Base-by-base conservation (phyloP, 2,797 vertebrate genomes). In the Scyliorhinus canicula region DNA sequence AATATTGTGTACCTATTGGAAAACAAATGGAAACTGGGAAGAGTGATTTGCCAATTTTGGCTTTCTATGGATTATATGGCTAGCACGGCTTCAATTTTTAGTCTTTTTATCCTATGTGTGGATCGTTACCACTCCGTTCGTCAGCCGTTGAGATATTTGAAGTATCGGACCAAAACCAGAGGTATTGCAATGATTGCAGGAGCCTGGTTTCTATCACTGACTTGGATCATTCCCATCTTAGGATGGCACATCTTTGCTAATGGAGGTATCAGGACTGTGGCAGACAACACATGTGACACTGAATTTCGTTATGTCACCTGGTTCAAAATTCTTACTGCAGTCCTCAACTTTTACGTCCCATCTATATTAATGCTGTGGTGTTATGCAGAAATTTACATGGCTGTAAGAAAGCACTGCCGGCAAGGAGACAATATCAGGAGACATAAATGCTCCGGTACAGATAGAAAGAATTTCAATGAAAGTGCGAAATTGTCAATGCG, bases 11-110 rank as follows among this genome's bases (percentile, higher is more conserved):
- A 99, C 96, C 96, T 99, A 95, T 84, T 98, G 95, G 98, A 96
- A 95, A 95, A 97, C 2, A 95, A 67, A 95, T 99, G 98, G 98
- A 97, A 96, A 82, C 97, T 99, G 95, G 98, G 98, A 4, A 96
- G 97, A 44, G 97, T 97, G 0, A 96, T 98, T 63, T 99, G 99
- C 95, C 97, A 98, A 95, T 99, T 99, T 96, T 99, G 99, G 99
- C 97, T 99, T 12, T 99, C 99, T 26, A 98, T 99, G 98, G 99
- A 99, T 95, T 99, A 99, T 0, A 98, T 99, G 94, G 99, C 99
- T 11, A 99, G 98, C 96, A 99, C 99, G 0, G 99, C 99, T 0
- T 99, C 99, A 0, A 99, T 99, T 85, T 99, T 99, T 95, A 99
- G 98, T 55, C 97, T 99, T 95, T 99, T 99, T 95, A 98, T 99